These are phyloP conservation scores for Struthio camelus DNA, from an alignment of 2,113 vertebrate species.

Conservation along the genomic window DNA sequence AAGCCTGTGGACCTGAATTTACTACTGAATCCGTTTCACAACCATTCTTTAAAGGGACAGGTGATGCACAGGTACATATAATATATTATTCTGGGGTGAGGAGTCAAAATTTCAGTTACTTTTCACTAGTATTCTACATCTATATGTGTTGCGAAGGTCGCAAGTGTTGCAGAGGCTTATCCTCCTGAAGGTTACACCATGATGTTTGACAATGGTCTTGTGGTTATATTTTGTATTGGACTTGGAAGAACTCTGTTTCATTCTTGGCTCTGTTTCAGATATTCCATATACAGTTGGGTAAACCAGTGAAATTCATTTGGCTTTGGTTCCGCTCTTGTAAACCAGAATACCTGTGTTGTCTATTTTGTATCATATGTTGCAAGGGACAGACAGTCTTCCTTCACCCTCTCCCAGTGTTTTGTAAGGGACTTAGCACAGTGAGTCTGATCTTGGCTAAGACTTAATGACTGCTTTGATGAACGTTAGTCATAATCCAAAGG, in stretches of 20 bases:
- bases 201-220: background rate
- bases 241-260: background rate
- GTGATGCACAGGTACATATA: background rate
- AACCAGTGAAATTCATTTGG: background rate
- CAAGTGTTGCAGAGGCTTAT: background rate
- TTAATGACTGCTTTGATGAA: background rate
- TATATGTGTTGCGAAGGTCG: rapidly evolving
- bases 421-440: background rate
- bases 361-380: background rate
- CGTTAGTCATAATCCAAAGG: background rate
- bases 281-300: background rate
- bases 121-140: background rate
- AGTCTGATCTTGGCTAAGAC: background rate
- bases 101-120: background rate
- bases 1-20: background rate
- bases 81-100: background rate
- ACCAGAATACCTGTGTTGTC: background rate
- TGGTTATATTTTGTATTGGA: background rate
- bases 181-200: background rate
- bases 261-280: background rate
- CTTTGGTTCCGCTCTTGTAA: background rate
- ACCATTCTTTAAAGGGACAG: background rate
- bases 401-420: background rate
- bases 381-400: background rate
- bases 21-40: background rate